Evolutionary conservation across 2,888 invertebrate species (phyloP), one percentile per base, ranked within the genome.

Genomic region (Drosophila setosimentum): DNA sequence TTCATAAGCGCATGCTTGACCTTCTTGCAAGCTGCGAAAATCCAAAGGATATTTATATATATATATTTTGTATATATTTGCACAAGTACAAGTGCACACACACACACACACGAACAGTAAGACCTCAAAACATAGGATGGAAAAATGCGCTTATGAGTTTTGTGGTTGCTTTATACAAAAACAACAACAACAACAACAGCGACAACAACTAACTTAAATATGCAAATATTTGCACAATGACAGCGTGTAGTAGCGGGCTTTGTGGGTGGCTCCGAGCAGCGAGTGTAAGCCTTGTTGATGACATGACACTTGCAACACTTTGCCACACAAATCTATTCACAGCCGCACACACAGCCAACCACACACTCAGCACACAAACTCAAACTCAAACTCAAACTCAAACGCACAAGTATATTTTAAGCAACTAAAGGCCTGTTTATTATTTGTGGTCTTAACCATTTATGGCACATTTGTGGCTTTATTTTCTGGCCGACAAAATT

Each of bases 151-250:
- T 86, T 86, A 82, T 90, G 88, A 90, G 85, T 85, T 85, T 82
- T 87, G 88, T 42, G 80, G 90, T 85, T 82, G 73, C 76, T 64
- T 78, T 73, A 48, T 62, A 61, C 73, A 68, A 63, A 66, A 66
- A 37, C 60, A 68, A 70, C 68, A 67, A 60, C 58, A 70, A 57
- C 61, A 73, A 55, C 67, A 62, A 51, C 63, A 58, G 63, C 37
- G 32, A 61, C 78, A 71, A 65, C 68, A 78, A 73, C 81, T 67
- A 87, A 79, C 85, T 87, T 89, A 88, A 90, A 90, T 90, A 87
- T 87, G 86, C 83, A 87, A 87, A 87, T 90, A 90, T 90, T 90
- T 87, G 83, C 88, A 90, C 90, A 90, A 78, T 85, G 83, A 64
- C 80, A 78, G 57, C 60, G 68, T 61, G 57, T 60, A 53, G 60